phyloP scores from a whole-genome alignment of 2,797 vertebrate species.

The Pygocentrus nattereri region DNA sequence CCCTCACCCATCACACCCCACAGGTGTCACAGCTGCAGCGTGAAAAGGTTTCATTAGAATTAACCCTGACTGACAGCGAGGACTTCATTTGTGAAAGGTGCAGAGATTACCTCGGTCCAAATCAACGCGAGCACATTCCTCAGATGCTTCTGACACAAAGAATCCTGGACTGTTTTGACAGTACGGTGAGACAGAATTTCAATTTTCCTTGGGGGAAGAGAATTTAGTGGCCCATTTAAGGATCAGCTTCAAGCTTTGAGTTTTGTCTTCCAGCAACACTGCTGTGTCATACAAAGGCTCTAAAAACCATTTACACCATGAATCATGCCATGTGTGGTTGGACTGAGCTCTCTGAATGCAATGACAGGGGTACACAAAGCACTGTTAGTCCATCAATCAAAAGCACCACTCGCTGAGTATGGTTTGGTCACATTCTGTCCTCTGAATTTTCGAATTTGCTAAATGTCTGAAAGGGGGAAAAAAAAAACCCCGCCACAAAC shows the following conservation, averaged over 20 bases:
- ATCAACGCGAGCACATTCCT: conserved; percentile 68
- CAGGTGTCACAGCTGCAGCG: not conserved
- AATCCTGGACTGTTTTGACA: conserved; percentile 63
- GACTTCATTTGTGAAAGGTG: not conserved
- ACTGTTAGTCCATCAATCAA: conserved; percentile 5
- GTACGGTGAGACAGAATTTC: conserved; percentile 63
- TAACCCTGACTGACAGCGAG: conserved; percentile 22
- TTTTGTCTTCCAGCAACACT: conserved; percentile 25
- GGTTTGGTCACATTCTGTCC: no score
- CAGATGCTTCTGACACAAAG: conserved; percentile 70
- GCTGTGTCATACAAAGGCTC: not conserved
- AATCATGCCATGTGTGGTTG: conserved; percentile 16
- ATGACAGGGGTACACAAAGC: not conserved
- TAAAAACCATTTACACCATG: conserved; percentile 18
- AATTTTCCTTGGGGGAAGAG: conserved; percentile 36
- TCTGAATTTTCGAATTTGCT: not conserved
- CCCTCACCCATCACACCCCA: no score
- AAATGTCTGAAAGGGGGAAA: not conserved
- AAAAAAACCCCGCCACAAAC: no score
- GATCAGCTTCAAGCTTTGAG: conserved; percentile 22
- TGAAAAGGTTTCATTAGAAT: conserved; percentile 18
- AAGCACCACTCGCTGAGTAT: not conserved
- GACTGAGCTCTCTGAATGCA: not conserved
- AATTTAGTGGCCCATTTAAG: conserved; percentile 57
- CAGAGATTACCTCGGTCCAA: conserved; percentile 43